Evolutionary conservation across 1,140 invertebrate species (phyloP), one percentile per base, ranked within the genome.

Genomic region (Cataglyphis hispanica): DNA sequence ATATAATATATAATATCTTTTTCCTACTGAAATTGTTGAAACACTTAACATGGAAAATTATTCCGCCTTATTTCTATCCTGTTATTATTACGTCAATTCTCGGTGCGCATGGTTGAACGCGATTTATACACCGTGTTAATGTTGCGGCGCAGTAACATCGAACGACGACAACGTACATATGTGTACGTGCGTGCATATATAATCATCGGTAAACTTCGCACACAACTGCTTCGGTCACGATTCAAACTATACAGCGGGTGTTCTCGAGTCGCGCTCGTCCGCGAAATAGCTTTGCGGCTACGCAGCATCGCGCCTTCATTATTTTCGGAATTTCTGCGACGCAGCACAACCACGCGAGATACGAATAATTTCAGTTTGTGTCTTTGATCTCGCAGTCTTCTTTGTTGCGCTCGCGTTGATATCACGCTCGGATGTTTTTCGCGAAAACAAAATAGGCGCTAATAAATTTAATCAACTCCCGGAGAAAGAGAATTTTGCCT

Each of bases 271-370:
- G 60, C 31, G 60, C 31, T 58, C 66, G 34, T 72, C 50, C 66
- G 66, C 50, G 50, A 80, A 69, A 69, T 80, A 76, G 63, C 63
- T 53, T 69, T 22, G 43, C 63, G 75, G 40, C 16, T 66, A 34
- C 50, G 34, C 50, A n/a, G 34, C 76, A 66, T 40, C 46, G 43
- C 31, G 77, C 37, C 50, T 81, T 81, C 66, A 81, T 81, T 81
- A 81, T 72, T 81, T 72, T 58, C 50, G 78, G 78, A 72, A 81
- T 81, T 81, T 81, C 34, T 6, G 34, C 76, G 43, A 16, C 67
- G 43, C 25, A 31, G 46, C 5, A 16, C 72, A 34, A 61, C 27
- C 13, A 74, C 60, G 66, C 64, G 40, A 50, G 40, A 64, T 31
- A 22, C 43, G 67, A 19, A 61, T 27, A 50, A 37, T 64, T 67